Base-by-base conservation (phyloP, 2,797 vertebrate genomes). In the Gouania willdenowi region DNA sequence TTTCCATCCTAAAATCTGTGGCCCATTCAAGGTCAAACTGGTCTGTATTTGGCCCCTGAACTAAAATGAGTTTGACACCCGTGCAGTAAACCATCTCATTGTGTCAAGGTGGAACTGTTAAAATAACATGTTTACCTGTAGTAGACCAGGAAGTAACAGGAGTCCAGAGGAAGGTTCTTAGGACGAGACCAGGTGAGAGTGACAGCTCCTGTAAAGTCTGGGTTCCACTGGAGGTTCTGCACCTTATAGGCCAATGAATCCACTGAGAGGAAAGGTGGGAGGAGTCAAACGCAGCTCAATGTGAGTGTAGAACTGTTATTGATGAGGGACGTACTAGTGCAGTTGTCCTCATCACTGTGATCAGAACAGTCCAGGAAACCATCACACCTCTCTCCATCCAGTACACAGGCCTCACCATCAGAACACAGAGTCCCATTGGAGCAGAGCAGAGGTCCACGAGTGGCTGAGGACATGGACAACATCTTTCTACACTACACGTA, bases 361-460 rank as follows among this genome's bases (percentile, higher is more conserved):
- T 99, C 96, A 0, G 91, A 93, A 50, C 95, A 98, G 86, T 98
- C 95, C 69, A 97, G 81, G 34, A 92, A 99, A 2, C 94, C 93
- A 0, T 99, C 96, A 0, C 96, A 98, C 3, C 83, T 75, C 81
- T 98, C 94, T 0, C 83, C 67, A 38, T 85, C 75, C 43, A 82
- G 12, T n/a, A 98, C 57, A 11, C 96, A 98, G 8, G 90, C 86
- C 51, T 97, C 95, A 0, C 91, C 90, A 0, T 97, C 93, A 28
- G 89, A 87, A 1, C 96, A 99, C 44, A 88, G 90, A 1, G 84
- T 88, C 3, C 89, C 87, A 1, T 90, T 89, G 1, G 77, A 63
- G 41, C 95, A 98, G 0, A 51, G 48, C 73, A 95, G 60, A 12
- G 91, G 87, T 38, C 90, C 88, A 0, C 28, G 90, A 0, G 95